These are phyloP conservation scores for Eidolon dupreanum DNA, from an alignment of 2,797 vertebrate species.

Conservation along the genomic window DNA sequence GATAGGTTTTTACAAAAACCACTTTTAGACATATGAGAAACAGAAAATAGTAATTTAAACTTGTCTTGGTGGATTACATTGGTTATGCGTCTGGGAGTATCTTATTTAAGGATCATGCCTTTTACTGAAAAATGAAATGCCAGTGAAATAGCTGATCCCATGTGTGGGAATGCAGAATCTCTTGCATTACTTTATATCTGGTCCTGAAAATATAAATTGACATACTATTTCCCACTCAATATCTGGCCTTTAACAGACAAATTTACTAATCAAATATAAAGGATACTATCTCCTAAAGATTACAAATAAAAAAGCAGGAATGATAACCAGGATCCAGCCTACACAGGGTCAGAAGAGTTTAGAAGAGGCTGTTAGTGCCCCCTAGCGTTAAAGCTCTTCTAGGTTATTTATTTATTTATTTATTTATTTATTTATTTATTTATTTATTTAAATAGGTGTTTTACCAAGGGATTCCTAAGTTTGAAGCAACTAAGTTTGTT, in stretches of 20 bases:
- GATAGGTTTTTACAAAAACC: background rate
- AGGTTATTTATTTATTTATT: background rate
- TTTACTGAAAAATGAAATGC: background rate
- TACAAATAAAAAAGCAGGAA: background rate
- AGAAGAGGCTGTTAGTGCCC: slow-evolving; percentile 23
- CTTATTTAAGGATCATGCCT: background rate
- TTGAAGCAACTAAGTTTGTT: background rate
- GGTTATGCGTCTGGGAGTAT: background rate
- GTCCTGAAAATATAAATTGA: background rate
- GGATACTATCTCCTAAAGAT: background rate
- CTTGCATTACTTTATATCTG: background rate
- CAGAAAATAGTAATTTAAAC: background rate
- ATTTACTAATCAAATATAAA: background rate
- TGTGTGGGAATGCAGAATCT: background rate
- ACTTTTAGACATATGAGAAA: background rate
- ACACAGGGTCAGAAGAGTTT: background rate
- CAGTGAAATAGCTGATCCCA: background rate
- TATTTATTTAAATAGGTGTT: background rate
- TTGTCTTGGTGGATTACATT: background rate
- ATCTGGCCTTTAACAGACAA: background rate
- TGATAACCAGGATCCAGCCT: background rate
- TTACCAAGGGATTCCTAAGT: background rate
- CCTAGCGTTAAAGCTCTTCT: slow-evolving; percentile 21
- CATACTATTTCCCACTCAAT: background rate
- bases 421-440: background rate